Evolutionary conservation across 2,113 vertebrate species (phyloP).

Genomic region (Albula goreensis): DNA sequence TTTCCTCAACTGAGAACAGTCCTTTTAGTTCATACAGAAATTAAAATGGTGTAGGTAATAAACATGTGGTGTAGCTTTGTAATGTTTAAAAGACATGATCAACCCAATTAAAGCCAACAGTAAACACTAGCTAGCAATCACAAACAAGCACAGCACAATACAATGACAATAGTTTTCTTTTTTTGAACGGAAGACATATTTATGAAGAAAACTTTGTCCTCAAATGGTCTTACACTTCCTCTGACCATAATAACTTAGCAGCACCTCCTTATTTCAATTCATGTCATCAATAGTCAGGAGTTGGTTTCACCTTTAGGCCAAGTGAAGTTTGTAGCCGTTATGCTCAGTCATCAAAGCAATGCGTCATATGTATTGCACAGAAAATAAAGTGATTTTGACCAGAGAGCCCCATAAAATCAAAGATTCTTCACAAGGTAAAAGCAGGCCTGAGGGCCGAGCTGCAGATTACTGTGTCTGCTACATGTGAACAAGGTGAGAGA

Average conservation of each 20-base stretch:
- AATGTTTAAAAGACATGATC: not conserved
- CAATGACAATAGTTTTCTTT: no score
- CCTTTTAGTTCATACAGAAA: not conserved
- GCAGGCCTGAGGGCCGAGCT: not conserved
- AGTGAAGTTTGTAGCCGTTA: not conserved
- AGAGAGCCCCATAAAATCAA: not conserved
- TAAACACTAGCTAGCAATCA: not conserved
- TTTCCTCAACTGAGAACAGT: no score
- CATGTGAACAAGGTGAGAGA: not conserved
- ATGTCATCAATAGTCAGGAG: not conserved
- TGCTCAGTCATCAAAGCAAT: not conserved
- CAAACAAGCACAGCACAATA: not conserved
- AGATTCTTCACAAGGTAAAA: not conserved
- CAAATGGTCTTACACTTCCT: not conserved
- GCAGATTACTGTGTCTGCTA: not conserved
- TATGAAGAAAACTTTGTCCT: not conserved
- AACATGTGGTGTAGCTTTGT: not conserved
- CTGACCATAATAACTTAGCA: not conserved
- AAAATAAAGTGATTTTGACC: not conserved
- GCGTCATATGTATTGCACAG: not conserved
- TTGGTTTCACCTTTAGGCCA: not conserved
- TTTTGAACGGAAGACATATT: not conserved
- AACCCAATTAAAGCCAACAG: not conserved
- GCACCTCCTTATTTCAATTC: not conserved
- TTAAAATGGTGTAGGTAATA: not conserved